Percentiles rank a stretch among this genome's conserved stretches.
phyloP scores from a whole-genome alignment of 2,888 invertebrate species.

The Danaus chrysippus region DNA sequence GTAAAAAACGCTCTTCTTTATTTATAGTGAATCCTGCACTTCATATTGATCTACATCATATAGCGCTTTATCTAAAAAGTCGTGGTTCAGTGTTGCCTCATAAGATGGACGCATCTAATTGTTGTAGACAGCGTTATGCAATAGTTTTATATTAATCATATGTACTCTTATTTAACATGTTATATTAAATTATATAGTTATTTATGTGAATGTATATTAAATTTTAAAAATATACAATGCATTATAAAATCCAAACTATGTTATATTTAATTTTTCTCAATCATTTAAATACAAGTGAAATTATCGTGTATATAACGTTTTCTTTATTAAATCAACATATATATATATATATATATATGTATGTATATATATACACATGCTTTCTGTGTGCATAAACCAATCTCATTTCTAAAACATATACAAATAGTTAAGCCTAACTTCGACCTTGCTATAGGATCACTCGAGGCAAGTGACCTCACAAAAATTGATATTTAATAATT shows the following conservation, averaged over 20 bases:
- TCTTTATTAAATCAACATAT: too few species aligned
- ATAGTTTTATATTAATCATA: slow-evolving; percentile 8
- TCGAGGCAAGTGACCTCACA: slow-evolving; percentile 10
- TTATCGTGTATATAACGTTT: too few species aligned
- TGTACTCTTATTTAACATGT: too few species aligned
- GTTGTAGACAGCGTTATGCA: slow-evolving; percentile 51
- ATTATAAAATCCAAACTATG: too few species aligned
- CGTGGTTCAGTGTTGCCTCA: slow-evolving; percentile 63
- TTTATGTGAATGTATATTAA: too few species aligned
- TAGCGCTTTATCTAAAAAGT: slow-evolving; percentile 44
- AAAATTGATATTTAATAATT: slow-evolving; percentile 16
- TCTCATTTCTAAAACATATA: slow-evolving; percentile 6
- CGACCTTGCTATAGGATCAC: slow-evolving; percentile 14
- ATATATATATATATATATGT: too few species aligned
- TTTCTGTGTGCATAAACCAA: slow-evolving; percentile 6
- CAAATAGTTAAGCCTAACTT: slow-evolving; percentile 11
- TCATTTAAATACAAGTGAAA: too few species aligned
- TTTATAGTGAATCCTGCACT: slow-evolving; percentile 58
- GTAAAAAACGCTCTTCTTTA: slow-evolving; percentile 51
- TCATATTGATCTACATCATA: slow-evolving; percentile 60
- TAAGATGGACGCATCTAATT: slow-evolving; percentile 63
- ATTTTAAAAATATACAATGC: too few species aligned
- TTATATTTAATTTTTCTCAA: too few species aligned
- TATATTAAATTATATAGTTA: too few species aligned
- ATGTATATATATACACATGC: not conserved